Conservation (phyloP, 2,113 vertebrate genomes). For the Rhynchopsitta pachyrhyncha region DNA sequence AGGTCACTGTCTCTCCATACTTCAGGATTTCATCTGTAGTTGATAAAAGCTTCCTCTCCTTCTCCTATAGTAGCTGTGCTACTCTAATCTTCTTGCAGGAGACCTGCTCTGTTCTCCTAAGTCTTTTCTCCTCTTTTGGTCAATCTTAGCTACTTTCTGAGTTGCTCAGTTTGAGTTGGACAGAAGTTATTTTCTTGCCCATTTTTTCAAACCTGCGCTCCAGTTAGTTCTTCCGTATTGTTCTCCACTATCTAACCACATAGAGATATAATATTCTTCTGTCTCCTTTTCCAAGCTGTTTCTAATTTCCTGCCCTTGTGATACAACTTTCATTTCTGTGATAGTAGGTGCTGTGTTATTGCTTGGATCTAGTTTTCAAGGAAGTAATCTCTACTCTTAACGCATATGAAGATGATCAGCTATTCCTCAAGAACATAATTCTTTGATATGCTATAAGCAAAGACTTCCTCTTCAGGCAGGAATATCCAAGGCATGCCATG, state of each 20-base stretch:
- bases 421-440: not conserved
- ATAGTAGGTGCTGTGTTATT: not conserved
- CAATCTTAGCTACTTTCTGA: not conserved
- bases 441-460: not conserved
- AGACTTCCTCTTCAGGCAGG: not conserved
- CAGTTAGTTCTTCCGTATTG: not conserved
- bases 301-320: not conserved
- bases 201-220: not conserved
- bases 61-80: not conserved
- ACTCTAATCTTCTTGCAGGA: not conserved
- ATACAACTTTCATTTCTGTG: not conserved
- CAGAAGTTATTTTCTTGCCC: not conserved
- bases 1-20: not conserved
- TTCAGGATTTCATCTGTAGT: not conserved
- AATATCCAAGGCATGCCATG: not conserved
- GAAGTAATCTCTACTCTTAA: not conserved
- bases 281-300: not conserved
- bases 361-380: not conserved
- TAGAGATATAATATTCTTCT: not conserved
- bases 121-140: not conserved
- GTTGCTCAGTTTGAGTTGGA: not conserved
- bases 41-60: not conserved
- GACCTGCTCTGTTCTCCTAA: not conserved
- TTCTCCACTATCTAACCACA: not conserved
- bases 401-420: not conserved